Evolutionary conservation across 2,888 invertebrate genomes (phyloP), one percentile per base, ranked within the genome.

Genomic region (Oligia latruncula): DNA sequence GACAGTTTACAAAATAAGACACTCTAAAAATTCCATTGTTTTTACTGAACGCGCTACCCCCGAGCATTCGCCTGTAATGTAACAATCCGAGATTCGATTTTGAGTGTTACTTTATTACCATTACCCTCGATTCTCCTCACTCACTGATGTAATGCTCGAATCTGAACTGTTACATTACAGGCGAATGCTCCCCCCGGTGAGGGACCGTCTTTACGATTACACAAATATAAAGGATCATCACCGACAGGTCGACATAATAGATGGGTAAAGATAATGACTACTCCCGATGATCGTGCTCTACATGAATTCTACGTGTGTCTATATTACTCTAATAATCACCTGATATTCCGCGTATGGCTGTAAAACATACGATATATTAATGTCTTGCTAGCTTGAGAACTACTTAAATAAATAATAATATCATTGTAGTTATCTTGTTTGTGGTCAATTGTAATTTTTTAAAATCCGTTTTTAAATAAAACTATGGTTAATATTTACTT

Each of bases 301-400:
- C 77, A 81, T 77, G 74, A 82, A 43, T 46, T 76, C 73, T 87
- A 77, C 62, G 49, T 72, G 84, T 74, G 35, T 77, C 65, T 71
- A 40, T 29, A 68, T 60, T 74, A 74, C 77, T 68, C 76, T 83
- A 90, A 82, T 93, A 94, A 92, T 96, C 95, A 97, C 97, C 97
- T 97, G 97, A 92, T 97, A 97, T 90, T 97, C 96, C 95, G 96
- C 93, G 92, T 95, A 96, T 78, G 93, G 95, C 96, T 96, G 96
- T 89, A 95, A 95, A 93, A 87, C 72, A 85, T 82, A 88, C 80
- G 74, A 62, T 75, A 68, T 62, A 87, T 85, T 85, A 85, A 75
- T 85, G 77, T 67, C 29, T 49, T 78, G 40, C 49, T 60, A 67
- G 52, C n/a, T 58, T 46, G 23, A 29, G 4, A 70, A 64, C n/a